A percentile compares a stretch with the other conserved stretches of the same genome.
These are phyloP conservation scores for Hormaphis cornu DNA, from an alignment of 1,140 invertebrate genomes.

Conservation along the genomic window DNA sequence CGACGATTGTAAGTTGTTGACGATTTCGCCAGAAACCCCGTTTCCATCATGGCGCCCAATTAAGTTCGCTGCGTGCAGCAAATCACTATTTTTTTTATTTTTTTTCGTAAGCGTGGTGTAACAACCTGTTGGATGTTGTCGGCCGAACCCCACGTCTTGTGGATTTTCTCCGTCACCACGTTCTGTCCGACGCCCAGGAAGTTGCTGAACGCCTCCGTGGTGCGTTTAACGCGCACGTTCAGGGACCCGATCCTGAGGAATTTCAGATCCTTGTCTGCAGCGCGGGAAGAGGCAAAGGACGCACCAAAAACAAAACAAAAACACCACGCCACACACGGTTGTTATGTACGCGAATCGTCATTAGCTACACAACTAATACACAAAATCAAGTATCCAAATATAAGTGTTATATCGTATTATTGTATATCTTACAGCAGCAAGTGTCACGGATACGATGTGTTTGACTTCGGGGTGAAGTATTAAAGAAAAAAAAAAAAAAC, in stretches of 20 bases:
- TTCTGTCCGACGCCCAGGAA: slow-evolving; percentile 62
- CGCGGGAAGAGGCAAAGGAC: slow-evolving; percentile 31
- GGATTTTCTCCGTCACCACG: slow-evolving; percentile 51
- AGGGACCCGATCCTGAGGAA: slow-evolving; percentile 83
- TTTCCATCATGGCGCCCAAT: neutral
- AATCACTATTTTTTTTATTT: neutral
- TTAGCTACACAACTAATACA: neutral
- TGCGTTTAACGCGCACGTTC: slow-evolving; percentile 83
- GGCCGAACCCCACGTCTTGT: slow-evolving; percentile 78
- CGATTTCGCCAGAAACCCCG: no score
- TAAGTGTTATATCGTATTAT: no score
- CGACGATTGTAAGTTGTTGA: no score
- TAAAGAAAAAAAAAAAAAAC: no score
- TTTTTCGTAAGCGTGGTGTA: neutral
- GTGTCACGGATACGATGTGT: no score
- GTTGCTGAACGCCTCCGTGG: slow-evolving; percentile 79
- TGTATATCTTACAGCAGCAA: no score
- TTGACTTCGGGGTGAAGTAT: no score
- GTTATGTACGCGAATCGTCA: no score
- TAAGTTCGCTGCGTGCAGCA: neutral
- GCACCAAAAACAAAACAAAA: slow-evolving; percentile 30
- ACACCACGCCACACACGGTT: neutral
- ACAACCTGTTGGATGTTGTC: slow-evolving; percentile 55
- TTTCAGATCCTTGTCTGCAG: slow-evolving; percentile 69
- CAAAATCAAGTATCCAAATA: no score